Evolutionary conservation across 2,797 vertebrate species (phyloP).

Genomic region (Toxotes lorentzi): DNA sequence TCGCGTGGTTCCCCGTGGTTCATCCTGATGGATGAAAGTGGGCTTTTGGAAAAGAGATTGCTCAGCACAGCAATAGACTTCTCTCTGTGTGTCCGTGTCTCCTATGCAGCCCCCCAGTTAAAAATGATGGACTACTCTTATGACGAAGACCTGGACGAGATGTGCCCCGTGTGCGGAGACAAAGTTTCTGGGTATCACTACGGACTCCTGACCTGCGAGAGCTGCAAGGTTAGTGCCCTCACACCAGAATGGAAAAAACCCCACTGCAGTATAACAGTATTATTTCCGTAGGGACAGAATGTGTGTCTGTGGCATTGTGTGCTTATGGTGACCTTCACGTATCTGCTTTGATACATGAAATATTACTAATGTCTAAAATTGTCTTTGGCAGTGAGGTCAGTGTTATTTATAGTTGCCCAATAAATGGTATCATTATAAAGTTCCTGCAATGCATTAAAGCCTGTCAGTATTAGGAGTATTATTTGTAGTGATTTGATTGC

Average conservation of each 20-base stretch:
- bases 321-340: background rate
- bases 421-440: background rate
- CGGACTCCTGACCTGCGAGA: conserved; percentile 98
- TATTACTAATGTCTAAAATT: background rate
- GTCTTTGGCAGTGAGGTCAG: background rate
- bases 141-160: conserved; percentile 97
- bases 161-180: conserved; percentile 98
- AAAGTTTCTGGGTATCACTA: conserved; percentile 99
- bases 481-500: background rate
- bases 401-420: background rate
- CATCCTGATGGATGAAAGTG: conserved; percentile 58
- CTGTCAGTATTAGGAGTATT: background rate
- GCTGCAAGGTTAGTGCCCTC: conserved; percentile 92
- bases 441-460: background rate
- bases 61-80: conserved; percentile 56
- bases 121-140: conserved; percentile 99
- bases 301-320: background rate
- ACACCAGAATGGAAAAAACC: background rate
- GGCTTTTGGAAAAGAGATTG: conserved; percentile 49
- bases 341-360: conserved; percentile 9
- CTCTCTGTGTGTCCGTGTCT: conserved; percentile 51
- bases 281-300: background rate
- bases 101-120: conserved; percentile 91
- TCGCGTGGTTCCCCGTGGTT: conserved; percentile 35
- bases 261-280: background rate